Percentiles rank a stretch among this genome's conserved stretches.
Conservation (phyloP, 2,113 vertebrate genomes). For the Lagopus leucura region DNA sequence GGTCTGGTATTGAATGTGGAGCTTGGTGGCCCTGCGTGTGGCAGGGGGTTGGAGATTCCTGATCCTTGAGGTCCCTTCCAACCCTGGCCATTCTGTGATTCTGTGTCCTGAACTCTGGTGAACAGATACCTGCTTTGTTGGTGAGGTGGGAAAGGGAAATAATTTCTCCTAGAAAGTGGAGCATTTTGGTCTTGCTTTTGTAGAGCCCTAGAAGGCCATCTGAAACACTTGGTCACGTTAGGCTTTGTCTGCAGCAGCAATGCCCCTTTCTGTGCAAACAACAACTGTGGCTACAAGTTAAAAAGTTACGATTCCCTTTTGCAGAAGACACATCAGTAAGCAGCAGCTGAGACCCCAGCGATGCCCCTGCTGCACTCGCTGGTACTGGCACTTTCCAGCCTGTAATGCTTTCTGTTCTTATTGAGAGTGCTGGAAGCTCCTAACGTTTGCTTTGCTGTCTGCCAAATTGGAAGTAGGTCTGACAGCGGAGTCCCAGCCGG, state of each 20-base stretch:
- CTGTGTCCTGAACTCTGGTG: neutral
- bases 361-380: neutral
- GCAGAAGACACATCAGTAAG: neutral
- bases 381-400: neutral
- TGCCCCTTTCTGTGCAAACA: neutral
- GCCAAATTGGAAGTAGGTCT: neutral
- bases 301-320: neutral
- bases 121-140: neutral
- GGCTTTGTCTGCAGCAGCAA: neutral
- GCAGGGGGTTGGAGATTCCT: too few relatives aligned
- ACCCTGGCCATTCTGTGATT: too few relatives aligned
- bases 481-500: neutral
- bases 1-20: too few relatives aligned
- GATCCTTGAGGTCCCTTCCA: too few relatives aligned
- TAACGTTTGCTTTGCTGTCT: neutral
- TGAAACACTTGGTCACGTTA: neutral
- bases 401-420: neutral
- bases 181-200: neutral
- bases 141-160: neutral
- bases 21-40: too few relatives aligned
- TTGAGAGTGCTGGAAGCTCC: neutral
- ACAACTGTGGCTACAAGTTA: neutral
- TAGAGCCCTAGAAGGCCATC: fast-evolving
- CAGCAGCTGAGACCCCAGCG: neutral
- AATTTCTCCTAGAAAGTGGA: neutral